Evolutionary conservation across 2,113 vertebrate genomes (phyloP), one percentile per base, ranked within the genome.

Genomic region (Ceuthmochares aereus): DNA sequence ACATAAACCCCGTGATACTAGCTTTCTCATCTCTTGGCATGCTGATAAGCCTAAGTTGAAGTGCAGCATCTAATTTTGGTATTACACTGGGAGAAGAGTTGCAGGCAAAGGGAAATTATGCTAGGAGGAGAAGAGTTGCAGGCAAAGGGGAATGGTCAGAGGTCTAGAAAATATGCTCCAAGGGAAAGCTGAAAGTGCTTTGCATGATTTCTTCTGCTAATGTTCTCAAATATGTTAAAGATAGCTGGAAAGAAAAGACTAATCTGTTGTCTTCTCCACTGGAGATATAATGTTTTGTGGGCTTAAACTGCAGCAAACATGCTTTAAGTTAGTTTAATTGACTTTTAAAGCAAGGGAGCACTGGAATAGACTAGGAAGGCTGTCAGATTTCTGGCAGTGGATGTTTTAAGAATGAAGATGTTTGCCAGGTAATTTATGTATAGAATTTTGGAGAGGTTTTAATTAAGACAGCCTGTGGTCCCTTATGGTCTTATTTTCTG

Each of bases 381-480:
- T 86, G 36, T 91, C 62, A 45, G 26, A 64, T 79, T 95, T 58
- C 67, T 30, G 12, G 59, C 86, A 90, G 72, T 66, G n/a, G 30
- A 42, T 55, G 29, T 34, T 73, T 37, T 62, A 93, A 76, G 78
- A 89, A 68, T 64, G 34, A 63, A 49, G 55, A 40, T 6, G 12
- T 66, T 90, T 95, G 51, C 75, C 36, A 58, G 85, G 67, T 92
- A 66, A 74, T 79, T 90, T 82, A 68, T 72, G 45, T 83, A 72
- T 47, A 76, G 72, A 76, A 69, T 8, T 73, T 91, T n/a, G 49
- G 40, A 64, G 59, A 68, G 25, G 19, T 73, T 88, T 95, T 88
- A 92, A 86, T 94, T 94, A 88, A 94, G 79, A 62, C 63, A 88
- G 55, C 30, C 37, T 69, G 51, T 85, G 47, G 59, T 90, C 70